A percentile compares a stretch with the other conserved stretches of the same genome.
These are phyloP conservation scores for Acholoe squamosa DNA, from an alignment of 2,888 invertebrate species.

Conservation along the genomic window DNA sequence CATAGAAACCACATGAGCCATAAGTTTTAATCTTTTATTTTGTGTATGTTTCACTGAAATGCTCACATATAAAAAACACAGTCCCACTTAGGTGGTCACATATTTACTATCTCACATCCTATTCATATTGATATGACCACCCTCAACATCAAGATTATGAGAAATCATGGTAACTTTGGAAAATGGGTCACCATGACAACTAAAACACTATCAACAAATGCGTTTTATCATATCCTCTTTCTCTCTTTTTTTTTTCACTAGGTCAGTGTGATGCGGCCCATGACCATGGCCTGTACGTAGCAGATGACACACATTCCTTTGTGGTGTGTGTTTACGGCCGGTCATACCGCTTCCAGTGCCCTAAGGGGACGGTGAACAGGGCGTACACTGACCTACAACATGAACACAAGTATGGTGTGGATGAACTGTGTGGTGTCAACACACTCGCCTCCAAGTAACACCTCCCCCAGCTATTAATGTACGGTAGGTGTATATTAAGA, in stretches of 20 bases:
- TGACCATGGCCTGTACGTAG: conserved; percentile 32
- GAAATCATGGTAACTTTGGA: too few species aligned
- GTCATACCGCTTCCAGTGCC: conserved; percentile 4
- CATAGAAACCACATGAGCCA: too few species aligned
- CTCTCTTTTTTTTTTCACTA: background rate
- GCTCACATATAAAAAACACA: too few species aligned
- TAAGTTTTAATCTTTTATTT: too few species aligned
- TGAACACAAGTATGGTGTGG: background rate
- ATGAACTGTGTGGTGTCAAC: conserved; percentile 37
- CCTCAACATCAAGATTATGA: too few species aligned
- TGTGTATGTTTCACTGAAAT: too few species aligned
- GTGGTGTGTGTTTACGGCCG: conserved; percentile 4
- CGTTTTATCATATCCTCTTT: too few species aligned
- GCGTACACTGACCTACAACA: background rate
- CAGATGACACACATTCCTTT: background rate
- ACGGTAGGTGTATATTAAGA: background rate
- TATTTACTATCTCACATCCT: too few species aligned
- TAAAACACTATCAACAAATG: too few species aligned
- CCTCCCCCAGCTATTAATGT: background rate
- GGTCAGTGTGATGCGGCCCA: conserved; percentile 40
- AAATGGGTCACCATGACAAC: too few species aligned
- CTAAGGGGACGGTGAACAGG: conserved; percentile 26
- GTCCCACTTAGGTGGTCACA: too few species aligned
- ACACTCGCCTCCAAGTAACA: background rate
- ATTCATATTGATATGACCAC: too few species aligned